Conservation (phyloP, 1,140 invertebrate genomes). For the Agraylea sexmaculata region DNA sequence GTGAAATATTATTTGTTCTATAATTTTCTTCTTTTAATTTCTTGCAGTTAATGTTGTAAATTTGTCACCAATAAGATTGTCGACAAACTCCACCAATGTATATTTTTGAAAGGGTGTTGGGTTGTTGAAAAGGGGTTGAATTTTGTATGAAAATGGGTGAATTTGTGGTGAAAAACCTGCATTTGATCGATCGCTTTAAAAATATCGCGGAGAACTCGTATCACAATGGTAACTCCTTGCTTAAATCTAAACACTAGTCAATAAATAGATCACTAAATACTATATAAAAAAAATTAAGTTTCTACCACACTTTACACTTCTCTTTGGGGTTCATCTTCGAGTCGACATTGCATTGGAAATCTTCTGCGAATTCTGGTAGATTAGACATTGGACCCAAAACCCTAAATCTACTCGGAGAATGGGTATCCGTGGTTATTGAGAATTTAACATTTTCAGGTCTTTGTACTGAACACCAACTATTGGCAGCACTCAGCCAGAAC, state of each 20-base stretch:
- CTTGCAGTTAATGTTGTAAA: too few relatives aligned
- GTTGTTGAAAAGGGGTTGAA: constrained; percentile 23
- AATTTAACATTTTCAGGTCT: constrained; percentile 57
- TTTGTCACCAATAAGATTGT: too few relatives aligned
- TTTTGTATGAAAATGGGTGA: constrained; percentile 1
- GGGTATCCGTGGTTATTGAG: constrained; percentile 59
- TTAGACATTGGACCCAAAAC: constrained; percentile 84
- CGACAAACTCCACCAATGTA: too few relatives aligned
- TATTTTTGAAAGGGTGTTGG: too few relatives aligned
- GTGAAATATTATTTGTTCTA: too few relatives aligned
- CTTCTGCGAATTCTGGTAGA: constrained; percentile 70
- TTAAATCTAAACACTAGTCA: not conserved
- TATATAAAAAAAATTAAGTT: not conserved
- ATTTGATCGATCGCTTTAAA: not conserved
- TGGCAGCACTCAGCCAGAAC: constrained; percentile 54
- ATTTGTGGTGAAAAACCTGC: not conserved
- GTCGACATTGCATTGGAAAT: constrained; percentile 73
- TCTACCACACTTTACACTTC: constrained; percentile 76
- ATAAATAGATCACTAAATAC: not conserved
- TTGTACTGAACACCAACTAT: constrained; percentile 46
- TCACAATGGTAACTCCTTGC: not conserved
- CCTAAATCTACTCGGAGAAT: constrained; percentile 69
- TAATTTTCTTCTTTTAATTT: too few relatives aligned
- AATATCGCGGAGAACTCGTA: not conserved
- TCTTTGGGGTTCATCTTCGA: constrained; percentile 80